Base-by-base conservation (phyloP, 2,797 vertebrate species). In the Coilia nasus region DNA sequence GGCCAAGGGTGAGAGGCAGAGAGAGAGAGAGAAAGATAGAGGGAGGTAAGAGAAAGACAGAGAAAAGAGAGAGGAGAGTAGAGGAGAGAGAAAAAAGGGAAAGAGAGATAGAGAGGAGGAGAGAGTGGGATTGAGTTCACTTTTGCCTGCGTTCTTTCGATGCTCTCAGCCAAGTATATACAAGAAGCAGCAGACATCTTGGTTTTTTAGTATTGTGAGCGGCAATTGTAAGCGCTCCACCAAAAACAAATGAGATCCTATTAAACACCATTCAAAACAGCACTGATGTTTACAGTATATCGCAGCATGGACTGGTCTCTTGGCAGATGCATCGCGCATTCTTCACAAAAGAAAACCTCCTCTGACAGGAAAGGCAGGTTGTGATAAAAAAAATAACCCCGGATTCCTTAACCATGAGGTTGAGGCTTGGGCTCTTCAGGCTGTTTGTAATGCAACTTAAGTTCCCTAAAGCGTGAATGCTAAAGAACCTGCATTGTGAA, bases 1-100 rank as follows among this genome's bases (percentile, higher is more conserved):
- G 35, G 35, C 35, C 5, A 41, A 5, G 17, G 62, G 19, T 31
- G 35, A 81, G 50, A 67, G 46, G 83, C 85, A 82, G 6, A 62
- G 86, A 54, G 85, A 86, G 82, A 88, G 87, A 81, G 85, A 25
- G 81, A 81, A 80, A 80, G 81, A 90, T 87, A 71, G 50, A 54
- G 50, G 7, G 50, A 54, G 7, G 50, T 54, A 10, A 54, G 50
- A 14, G 14, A 14, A 54, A 54, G 50, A 54, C 7, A 54, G 2
- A 82, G 46, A 28, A 12, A 47, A n/a, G 17, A 54, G 50, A 14
- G 14, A 14, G 1, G 14, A 14, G 1, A 54, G 50, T 1, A 54
- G 50, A 82, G 46, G 3, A 12, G 15, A n/a, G 87, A 87, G 75
- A 85, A 25, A 78, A 85, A 86, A 88, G 81, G 87, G 62, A 88